A percentile compares a stretch with the other conserved stretches of the same genome.
Conservation (phyloP, 2,888 invertebrate species). For the Dione juno region DNA sequence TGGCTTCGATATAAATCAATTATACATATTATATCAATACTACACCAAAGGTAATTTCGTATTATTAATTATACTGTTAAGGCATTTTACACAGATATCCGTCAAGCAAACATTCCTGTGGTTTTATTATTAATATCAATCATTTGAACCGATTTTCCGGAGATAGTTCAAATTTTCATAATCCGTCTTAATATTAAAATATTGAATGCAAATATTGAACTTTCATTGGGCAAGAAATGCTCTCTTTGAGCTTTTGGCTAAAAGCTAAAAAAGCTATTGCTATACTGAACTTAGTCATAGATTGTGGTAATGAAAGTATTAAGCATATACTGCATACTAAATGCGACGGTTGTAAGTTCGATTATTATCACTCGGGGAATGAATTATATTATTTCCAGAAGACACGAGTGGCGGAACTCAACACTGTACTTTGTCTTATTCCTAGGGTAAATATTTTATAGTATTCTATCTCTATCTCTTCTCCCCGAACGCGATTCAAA, state of each 20-base stretch:
- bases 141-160: not conserved
- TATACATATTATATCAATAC: not conserved
- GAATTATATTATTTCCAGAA: too few relatives aligned
- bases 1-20: not conserved
- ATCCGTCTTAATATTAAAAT: too few relatives aligned
- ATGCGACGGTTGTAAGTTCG: too few relatives aligned
- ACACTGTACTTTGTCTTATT: not conserved
- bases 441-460: not conserved
- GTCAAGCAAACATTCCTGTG: not conserved
- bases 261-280: not conserved
- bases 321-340: too few relatives aligned
- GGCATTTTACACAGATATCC: not conserved
- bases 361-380: too few relatives aligned
- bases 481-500: too few relatives aligned
- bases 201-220: not conserved
- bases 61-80: not conserved
- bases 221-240: not conserved
- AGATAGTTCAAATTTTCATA: not conserved
- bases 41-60: not conserved
- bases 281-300: not conserved
- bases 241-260: slow-evolving; percentile 5
- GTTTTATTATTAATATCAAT: slow-evolving; percentile 13
- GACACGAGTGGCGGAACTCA: too few relatives aligned
- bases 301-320: too few relatives aligned
- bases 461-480: not conserved